Evolutionary conservation across 2,888 invertebrate species (phyloP), one percentile per base, ranked within the genome.

Genomic region (Drosophila engyochracea): DNA sequence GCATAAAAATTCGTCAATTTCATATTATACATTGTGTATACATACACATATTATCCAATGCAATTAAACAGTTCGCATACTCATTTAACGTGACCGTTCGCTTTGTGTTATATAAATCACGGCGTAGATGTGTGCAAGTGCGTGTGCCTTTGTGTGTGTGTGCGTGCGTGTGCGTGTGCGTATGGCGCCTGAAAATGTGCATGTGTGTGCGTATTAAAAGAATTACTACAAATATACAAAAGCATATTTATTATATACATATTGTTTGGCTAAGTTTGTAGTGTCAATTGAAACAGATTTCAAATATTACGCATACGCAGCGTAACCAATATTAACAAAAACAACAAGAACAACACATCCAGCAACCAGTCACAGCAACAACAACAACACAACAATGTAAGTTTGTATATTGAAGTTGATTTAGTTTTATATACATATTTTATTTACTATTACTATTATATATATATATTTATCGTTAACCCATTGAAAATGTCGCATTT

Each of bases 41-140:
- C 30, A 54, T 37, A 16, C 30, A 28, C 28, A n/a, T 39, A 31
- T 28, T 19, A 33, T 44, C n/a, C 35, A 62, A 59, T 35, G 47
- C 10, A 51, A 37, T 30, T 16, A 25, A 61, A 55, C 53, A 49
- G 28, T 65, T 63, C 52, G 25, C 33, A 35, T 49, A 41, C 51
- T 39, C 33, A 57, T 66, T 47, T 59, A 47, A 62, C 44, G 69
- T n/a, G 53, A 67, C 81, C 44, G 22, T 63, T 59, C 59, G 64
- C 80, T 76, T 82, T 89, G 73, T 70, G 76, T 88, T 90, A 89
- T 79, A 90, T 86, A 90, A 85, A 88, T 90, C 89, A 75, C 70
- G 37, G 60, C 66, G 55, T 68, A 66, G 63, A 53, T 62, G 53
- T 55, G 6, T 62, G 54, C 61, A 35, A 68, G 73, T 68, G 54